Evolutionary conservation across 1,140 invertebrate species (phyloP).

Genomic region (Procambarus virginalis): DNA sequence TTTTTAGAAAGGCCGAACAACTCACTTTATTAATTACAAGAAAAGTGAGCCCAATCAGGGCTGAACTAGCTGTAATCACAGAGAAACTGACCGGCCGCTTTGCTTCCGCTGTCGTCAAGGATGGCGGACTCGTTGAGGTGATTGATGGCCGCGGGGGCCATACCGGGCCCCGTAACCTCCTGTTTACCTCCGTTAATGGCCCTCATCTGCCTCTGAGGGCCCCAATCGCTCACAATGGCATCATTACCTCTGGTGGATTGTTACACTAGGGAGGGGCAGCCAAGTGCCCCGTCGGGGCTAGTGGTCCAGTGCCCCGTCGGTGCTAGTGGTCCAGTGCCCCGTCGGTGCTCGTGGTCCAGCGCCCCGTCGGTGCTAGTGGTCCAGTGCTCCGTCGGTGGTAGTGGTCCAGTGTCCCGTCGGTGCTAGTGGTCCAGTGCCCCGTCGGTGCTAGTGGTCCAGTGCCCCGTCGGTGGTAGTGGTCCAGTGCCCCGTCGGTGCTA

Average conservation of each 20-base stretch:
- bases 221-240: not conserved
- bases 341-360: too few relatives aligned
- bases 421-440: too few relatives aligned
- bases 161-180: too few relatives aligned
- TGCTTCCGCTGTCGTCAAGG: not conserved
- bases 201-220: not conserved
- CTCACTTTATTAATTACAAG: slow-evolving; percentile 7
- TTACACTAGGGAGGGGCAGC: not conserved
- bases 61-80: not conserved
- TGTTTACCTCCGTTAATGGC: not conserved
- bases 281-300: not conserved
- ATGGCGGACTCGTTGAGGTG: not conserved
- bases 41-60: not conserved
- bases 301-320: too few relatives aligned
- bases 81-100: slow-evolving; percentile 2
- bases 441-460: too few relatives aligned
- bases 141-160: not conserved
- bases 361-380: too few relatives aligned
- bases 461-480: too few relatives aligned
- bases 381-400: too few relatives aligned
- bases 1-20: too few relatives aligned
- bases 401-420: too few relatives aligned
- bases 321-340: too few relatives aligned
- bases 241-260: not conserved
- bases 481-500: too few relatives aligned